phyloP scores from a whole-genome alignment of 2,797 vertebrate genomes.

The Vipera ursinii region DNA sequence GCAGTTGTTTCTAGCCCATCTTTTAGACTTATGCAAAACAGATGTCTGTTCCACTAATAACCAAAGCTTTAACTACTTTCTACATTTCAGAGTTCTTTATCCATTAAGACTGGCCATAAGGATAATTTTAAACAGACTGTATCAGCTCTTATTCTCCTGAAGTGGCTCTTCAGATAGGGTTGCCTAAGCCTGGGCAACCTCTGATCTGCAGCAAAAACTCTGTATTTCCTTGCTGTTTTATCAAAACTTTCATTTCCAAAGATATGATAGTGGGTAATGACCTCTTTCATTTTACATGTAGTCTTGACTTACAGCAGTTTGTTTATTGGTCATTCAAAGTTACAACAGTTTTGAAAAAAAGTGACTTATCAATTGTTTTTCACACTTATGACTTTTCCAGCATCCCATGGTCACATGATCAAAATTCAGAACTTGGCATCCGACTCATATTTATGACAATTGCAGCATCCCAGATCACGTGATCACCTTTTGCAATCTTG shows the following conservation, averaged over 20 bases:
- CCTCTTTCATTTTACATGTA: neutral
- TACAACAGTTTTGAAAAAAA: too few relatives aligned
- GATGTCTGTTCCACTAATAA: constrained; percentile 11
- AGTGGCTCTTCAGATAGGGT: neutral
- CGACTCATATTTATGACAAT: too few relatives aligned
- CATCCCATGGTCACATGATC: too few relatives aligned
- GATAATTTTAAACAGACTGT: neutral
- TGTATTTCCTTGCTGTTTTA: neutral
- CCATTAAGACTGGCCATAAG: neutral
- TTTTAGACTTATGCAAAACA: neutral
- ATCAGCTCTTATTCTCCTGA: neutral
- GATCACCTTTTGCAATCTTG: too few relatives aligned
- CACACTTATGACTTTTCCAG: too few relatives aligned
- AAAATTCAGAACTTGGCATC: too few relatives aligned
- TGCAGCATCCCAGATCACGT: too few relatives aligned
- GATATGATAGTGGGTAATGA: neutral
- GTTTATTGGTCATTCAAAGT: too few relatives aligned
- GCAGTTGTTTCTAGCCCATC: neutral
- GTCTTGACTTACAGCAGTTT: too few relatives aligned
- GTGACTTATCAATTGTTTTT: too few relatives aligned
- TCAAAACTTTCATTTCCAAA: neutral
- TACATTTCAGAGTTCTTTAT: neutral
- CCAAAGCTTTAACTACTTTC: neutral
- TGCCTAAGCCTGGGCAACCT: neutral
- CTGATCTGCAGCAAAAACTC: neutral